These are phyloP conservation scores for Pinna nobilis DNA, from an alignment of 1,140 invertebrate species.

Conservation along the genomic window DNA sequence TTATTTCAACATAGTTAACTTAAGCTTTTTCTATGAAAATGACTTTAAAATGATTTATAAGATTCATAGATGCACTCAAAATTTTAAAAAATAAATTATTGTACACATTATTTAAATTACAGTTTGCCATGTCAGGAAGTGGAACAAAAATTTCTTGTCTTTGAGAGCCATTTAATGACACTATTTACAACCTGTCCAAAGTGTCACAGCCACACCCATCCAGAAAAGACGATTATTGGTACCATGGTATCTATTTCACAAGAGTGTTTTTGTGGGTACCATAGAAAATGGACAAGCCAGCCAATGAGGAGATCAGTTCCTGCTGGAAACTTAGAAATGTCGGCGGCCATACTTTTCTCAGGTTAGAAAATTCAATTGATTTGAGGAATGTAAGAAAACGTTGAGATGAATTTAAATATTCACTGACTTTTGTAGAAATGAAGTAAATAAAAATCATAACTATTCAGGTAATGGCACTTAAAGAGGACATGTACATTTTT, in stretches of 20 bases:
- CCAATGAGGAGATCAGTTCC: constrained; percentile 12
- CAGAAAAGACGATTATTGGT: not conserved
- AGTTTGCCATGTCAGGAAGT: too few relatives aligned
- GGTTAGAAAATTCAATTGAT: too few relatives aligned
- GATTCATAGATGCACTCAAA: too few relatives aligned
- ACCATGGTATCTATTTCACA: constrained; percentile 1
- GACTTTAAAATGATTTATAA: too few relatives aligned
- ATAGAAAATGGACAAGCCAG: constrained; percentile 6
- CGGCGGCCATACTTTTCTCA: constrained; percentile 3
- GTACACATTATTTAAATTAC: too few relatives aligned
- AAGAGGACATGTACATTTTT: constrained; percentile 8
- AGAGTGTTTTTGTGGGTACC: not conserved
- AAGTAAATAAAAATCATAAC: not conserved
- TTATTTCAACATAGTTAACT: too few relatives aligned
- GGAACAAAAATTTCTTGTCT: constrained; percentile 16
- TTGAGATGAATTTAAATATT: too few relatives aligned
- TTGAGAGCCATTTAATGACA: not conserved
- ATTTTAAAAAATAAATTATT: too few relatives aligned
- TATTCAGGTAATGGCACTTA: constrained; percentile 5
- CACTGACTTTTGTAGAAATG: not conserved
- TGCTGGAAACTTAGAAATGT: constrained; percentile 1
- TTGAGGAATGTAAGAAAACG: too few relatives aligned
- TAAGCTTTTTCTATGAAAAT: too few relatives aligned
- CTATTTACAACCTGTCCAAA: not conserved
- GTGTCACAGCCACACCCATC: not conserved